phyloP scores from a whole-genome alignment of 53 echinoderm and acorn worm species.

The Antedon mediterranea region DNA sequence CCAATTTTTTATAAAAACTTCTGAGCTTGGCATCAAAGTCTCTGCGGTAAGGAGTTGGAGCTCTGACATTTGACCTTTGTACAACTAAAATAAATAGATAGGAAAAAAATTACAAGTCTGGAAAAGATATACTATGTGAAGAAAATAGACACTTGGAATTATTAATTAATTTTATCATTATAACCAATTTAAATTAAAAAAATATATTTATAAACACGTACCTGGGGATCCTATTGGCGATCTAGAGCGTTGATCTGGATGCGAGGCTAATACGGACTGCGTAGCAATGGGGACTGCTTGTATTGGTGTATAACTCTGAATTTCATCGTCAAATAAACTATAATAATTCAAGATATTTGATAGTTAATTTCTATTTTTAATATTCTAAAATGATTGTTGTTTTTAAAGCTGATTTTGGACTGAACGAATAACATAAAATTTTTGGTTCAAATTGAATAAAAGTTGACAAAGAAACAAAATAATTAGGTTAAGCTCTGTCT shows the following conservation, averaged over 20 bases:
- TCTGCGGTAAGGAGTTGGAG: constrained; percentile 86
- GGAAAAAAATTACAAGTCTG: no score
- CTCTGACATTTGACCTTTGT: constrained; percentile 73
- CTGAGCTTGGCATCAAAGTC: constrained; percentile 97
- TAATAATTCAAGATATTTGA: no score
- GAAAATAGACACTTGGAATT: neutral
- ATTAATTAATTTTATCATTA: no score
- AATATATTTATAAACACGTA: constrained; percentile 14
- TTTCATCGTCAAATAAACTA: constrained; percentile 88
- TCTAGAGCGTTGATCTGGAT: constrained; percentile 61
- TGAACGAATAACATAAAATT: no score
- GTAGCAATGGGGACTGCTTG: constrained; percentile 1
- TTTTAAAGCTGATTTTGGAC: no score
- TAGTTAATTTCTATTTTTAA: no score
- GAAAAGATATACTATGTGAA: no score
- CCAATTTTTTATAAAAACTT: constrained; percentile 81
- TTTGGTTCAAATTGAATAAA: no score
- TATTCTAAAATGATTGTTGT: no score
- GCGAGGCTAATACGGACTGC: constrained; percentile 37
- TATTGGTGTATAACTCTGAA: constrained; percentile 68
- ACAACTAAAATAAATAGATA: constrained; percentile 59
- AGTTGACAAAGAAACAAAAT: no score
- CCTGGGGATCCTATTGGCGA: constrained; percentile 88
- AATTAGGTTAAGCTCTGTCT: no score
- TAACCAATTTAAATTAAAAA: neutral